Conservation (phyloP, 2,797 vertebrate species). For the Crocidura indochinensis region DNA sequence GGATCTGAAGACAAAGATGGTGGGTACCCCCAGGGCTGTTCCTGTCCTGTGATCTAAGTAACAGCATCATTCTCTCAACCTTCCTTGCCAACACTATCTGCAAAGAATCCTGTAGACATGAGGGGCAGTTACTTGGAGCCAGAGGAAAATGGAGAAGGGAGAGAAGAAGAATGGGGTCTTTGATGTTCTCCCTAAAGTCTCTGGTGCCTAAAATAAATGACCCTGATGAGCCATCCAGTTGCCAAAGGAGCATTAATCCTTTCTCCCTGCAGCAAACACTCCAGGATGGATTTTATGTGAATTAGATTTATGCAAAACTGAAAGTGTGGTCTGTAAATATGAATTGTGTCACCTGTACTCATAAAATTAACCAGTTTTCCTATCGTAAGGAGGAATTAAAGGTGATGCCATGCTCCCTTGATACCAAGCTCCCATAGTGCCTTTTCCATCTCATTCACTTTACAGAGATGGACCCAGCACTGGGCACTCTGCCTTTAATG, state of each 20-base stretch:
- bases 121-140: neutral
- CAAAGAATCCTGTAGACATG: neutral
- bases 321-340: neutral
- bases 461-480: neutral
- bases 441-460: neutral
- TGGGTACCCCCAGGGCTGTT: neutral
- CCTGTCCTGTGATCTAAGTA: neutral
- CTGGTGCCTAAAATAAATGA: neutral
- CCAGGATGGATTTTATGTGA: neutral
- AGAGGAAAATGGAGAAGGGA: neutral
- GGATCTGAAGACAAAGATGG: neutral
- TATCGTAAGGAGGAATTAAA: too few relatives aligned
- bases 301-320: neutral
- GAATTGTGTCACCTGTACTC: neutral
- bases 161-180: neutral
- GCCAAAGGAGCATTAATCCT: neutral
- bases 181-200: neutral
- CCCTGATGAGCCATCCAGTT: fast-evolving
- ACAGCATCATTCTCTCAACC: neutral
- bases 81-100: neutral
- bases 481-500: neutral
- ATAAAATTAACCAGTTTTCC: neutral
- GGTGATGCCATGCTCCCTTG: neutral
- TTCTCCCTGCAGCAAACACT: neutral
- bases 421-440: too few relatives aligned